Conservation (phyloP, 1,140 invertebrate species). For the Aporrectodea caliginosa region DNA sequence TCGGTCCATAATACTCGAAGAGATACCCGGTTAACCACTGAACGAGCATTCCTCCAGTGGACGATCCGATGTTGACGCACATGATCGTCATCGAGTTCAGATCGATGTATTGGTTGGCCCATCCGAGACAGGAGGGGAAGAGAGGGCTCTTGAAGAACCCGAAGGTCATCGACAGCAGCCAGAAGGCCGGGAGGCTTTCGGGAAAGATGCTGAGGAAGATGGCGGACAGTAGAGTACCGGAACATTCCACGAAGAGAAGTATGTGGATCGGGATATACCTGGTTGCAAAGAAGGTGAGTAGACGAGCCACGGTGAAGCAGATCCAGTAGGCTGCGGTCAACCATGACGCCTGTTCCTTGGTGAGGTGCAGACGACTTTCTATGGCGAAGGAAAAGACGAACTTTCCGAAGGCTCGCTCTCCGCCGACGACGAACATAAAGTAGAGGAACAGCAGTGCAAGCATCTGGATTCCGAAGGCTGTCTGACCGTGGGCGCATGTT, state of each 20-base stretch:
- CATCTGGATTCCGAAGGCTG: constrained; percentile 36
- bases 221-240: constrained; percentile 32
- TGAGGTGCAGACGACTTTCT: constrained; percentile 34
- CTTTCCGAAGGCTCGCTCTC: constrained; percentile 39
- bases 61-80: constrained; percentile 36
- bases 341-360: constrained; percentile 35
- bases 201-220: constrained; percentile 36
- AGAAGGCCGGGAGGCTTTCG: constrained; percentile 5
- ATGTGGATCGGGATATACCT: constrained; percentile 37
- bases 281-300: constrained; percentile 36
- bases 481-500: constrained; percentile 36
- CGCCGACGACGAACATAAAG: constrained; percentile 37
- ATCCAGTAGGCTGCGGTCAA: constrained; percentile 42
- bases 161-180: constrained; percentile 3
- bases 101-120: no score
- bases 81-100: constrained; percentile 38
- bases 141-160: no score
- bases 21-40: constrained; percentile 38
- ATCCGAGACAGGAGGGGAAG: constrained; percentile 38
- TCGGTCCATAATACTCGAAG: constrained; percentile 36
- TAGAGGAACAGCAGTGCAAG: constrained; percentile 38
- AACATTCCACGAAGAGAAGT: constrained; percentile 37
- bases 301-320: constrained; percentile 37
- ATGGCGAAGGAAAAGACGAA: constrained; percentile 41
- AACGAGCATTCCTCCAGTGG: constrained; percentile 37